Conservation (phyloP, 1,140 invertebrate species). For the Orussus abietinus region DNA sequence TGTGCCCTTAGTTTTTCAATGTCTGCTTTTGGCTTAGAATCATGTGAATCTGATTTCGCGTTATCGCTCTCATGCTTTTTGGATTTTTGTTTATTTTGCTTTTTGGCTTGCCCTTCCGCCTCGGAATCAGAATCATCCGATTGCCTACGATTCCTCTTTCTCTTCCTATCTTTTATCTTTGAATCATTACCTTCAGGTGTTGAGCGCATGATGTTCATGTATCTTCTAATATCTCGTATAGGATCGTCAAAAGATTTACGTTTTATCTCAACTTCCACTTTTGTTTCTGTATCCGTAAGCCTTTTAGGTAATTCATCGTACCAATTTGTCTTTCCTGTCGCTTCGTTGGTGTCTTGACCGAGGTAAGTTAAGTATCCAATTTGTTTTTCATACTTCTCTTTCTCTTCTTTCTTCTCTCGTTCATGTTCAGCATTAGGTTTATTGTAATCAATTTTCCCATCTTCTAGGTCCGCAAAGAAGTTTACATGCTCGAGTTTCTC, state of each 20-base stretch:
- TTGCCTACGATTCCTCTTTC: conserved; percentile 39
- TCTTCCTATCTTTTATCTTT: conserved; percentile 30
- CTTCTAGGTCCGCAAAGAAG: conserved; percentile 85
- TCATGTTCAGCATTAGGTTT: conserved; percentile 84
- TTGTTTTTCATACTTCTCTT: conserved; percentile 96
- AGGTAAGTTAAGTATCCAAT: conserved; percentile 95
- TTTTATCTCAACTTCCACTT: conserved; percentile 60
- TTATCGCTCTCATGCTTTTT: conserved; percentile 48
- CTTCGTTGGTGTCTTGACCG: conserved; percentile 89
- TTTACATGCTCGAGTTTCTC: conserved; percentile 69
- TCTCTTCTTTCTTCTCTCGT: conserved; percentile 84
- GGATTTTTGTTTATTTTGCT: conserved; percentile 43
- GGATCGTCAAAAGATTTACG: conserved; percentile 70
- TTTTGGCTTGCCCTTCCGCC: conserved; percentile 21
- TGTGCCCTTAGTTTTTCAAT: conserved; percentile 75
- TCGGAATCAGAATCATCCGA: conserved; percentile 27
- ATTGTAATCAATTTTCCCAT: conserved; percentile 60
- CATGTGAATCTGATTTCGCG: conserved; percentile 43
- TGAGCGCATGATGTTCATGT: conserved; percentile 43
- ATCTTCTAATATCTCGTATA: conserved; percentile 65
- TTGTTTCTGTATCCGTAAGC: conserved; percentile 39
- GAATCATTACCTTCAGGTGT: conserved; percentile 23
- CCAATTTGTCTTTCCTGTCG: conserved; percentile 75
- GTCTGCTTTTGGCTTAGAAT: conserved; percentile 45
- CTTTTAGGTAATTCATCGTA: conserved; percentile 68